phyloP scores from a whole-genome alignment of 2,797 vertebrate genomes.

The Prunella strophiata region DNA sequence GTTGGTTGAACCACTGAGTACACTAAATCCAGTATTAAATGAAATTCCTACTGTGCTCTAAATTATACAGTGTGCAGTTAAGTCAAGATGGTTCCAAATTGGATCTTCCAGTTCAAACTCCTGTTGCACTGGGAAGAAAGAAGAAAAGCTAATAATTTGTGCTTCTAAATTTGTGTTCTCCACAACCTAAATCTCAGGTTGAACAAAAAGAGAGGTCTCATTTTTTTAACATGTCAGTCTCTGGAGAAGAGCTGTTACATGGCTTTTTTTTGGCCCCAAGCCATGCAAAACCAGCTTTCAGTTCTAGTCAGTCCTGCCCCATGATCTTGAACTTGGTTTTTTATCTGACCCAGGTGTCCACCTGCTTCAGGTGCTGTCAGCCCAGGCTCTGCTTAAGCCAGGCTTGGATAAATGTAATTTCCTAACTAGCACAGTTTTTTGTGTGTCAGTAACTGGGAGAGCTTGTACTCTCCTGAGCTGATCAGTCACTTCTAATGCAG shows the following conservation, averaged over 20 bases:
- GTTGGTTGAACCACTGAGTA: conserved; percentile 1
- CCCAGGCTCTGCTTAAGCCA: neutral
- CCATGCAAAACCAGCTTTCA: neutral
- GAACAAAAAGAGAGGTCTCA: neutral
- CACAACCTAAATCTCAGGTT: neutral
- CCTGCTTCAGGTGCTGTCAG: neutral
- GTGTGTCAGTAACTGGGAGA: neutral
- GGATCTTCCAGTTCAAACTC: neutral
- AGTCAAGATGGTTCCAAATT: neutral
- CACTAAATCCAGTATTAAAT: neutral
- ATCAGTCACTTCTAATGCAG: neutral
- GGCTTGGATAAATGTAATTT: neutral
- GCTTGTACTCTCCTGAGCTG: neutral
- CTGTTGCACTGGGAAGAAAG: neutral
- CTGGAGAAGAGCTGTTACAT: neutral
- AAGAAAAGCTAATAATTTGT: neutral
- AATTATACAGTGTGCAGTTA: neutral
- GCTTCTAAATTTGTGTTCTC: neutral
- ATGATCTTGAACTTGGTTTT: neutral
- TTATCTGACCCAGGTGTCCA: neutral
- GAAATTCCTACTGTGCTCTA: conserved; percentile 18
- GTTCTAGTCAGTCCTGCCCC: neutral
- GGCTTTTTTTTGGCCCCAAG: neutral
- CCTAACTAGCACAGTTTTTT: neutral
- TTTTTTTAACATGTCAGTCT: neutral